Evolutionary conservation across 2,113 vertebrate species (phyloP).

Genomic region (Cololabis saira): DNA sequence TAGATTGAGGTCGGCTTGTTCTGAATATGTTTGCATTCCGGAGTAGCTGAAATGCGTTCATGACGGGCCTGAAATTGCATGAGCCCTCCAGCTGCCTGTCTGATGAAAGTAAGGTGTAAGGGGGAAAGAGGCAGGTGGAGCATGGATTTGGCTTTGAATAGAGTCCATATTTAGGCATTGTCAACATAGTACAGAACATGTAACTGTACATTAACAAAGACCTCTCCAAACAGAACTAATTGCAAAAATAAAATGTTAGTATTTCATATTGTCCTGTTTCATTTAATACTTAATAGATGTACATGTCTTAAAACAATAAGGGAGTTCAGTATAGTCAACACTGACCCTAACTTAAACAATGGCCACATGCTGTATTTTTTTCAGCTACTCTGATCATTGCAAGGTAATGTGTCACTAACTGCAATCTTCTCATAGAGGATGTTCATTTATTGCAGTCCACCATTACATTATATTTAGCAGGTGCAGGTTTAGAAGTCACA

Average conservation of each 20-base stretch:
- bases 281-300: too few species aligned
- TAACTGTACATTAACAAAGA: too few species aligned
- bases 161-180: too few species aligned
- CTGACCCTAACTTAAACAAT: background rate
- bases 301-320: background rate
- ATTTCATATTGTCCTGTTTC: too few species aligned
- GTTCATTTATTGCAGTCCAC: too few species aligned
- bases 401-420: slow-evolving; percentile 7
- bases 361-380: background rate
- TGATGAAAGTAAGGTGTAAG: slow-evolving; percentile 14
- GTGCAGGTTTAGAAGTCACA: too few species aligned
- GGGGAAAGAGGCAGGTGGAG: too few species aligned
- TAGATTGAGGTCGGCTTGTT: background rate
- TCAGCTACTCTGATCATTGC: background rate
- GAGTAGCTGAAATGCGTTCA: slow-evolving; percentile 5
- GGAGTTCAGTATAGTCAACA: background rate
- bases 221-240: too few species aligned
- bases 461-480: too few species aligned
- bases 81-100: background rate
- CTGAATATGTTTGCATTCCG: background rate
- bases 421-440: background rate
- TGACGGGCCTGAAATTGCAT: background rate
- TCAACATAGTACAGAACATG: too few species aligned
- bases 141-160: too few species aligned
- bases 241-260: too few species aligned